Base-by-base conservation (phyloP, 2,113 vertebrate species). In the Eulacestoma nigropectus region DNA sequence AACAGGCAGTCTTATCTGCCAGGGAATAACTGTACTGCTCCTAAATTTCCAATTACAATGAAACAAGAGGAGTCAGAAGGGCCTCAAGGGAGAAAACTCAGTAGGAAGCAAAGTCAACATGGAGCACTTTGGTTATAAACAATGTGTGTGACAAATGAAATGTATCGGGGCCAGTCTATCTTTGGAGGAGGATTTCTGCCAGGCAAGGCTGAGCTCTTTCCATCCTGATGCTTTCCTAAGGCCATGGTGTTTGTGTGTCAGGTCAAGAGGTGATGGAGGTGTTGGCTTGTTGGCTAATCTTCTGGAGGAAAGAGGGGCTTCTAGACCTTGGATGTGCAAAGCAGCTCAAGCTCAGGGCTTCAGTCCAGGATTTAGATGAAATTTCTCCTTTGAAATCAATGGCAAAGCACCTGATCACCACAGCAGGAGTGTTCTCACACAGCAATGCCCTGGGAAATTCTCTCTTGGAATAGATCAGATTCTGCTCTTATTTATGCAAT, bases 401-500 rank as follows among this genome's bases (percentile, higher is more conserved):
- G 72, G 41, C 72, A 84, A 81, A 93, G 72, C 47, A 87, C 72
- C 91, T 47, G 85, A 77, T 62, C 65, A 9, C 74, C 67, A 76
- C 62, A 39, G 50, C 59, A 53, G 47, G 13, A 18, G 14, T 55
- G 79, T 79, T 69, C 78, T 79, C 53, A 44, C 62, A 78, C 0
- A 8, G 53, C 70, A 83, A 42, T 0, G 0, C 50, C 87, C 75
- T 87, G 84, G 85, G 95, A 90, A 92, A 55, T 80, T 83, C 87
- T 84, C 50, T 4, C 85, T 81, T 26, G 70, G 64, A 77, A n/a
- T 2, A 55, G 67, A 73, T 49, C 70, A 67, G 64, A 33, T 80
- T 84, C 79, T 78, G 44, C 64, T 81, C 85, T 75, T 47, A 70
- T 92, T 89, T 81, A 52, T 84, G 83, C 88, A 60, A 81, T 94